Evolutionary conservation across 1,140 invertebrate genomes (phyloP), one percentile per base, ranked within the genome.

Genomic region (Heliconius himera): DNA sequence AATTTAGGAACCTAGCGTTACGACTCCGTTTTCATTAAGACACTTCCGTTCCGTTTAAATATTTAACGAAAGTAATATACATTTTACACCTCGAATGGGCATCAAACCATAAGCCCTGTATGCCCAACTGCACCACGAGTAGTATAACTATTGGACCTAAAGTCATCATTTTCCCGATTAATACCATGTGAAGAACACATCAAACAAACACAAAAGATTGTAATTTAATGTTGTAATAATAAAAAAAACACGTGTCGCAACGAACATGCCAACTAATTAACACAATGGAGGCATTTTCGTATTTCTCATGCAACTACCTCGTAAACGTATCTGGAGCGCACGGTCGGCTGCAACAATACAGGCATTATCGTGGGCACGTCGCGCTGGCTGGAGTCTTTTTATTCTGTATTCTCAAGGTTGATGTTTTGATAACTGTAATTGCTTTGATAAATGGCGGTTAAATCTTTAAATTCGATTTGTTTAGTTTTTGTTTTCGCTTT

Each of bases 341-440:
- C 72, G 84, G 82, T 66, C 72, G 84, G 81, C 26, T 13, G 78
- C 70, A 91, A 91, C 90, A 92, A 91, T 92, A 86, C 86, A 82
- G 66, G 81, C 87, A 91, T 92, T 92, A 91, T 87, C 81, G 86
- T 86, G 79, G 76, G 76, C 81, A 85, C 82, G 83, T 85, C 81
- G 79, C 82, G 74, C 82, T 84, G 84, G 84, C 81, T 84, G 84
- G 84, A 87, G 87, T 91, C 84, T 90, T 88, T 89, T 89, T 88
- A 87, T 87, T 89, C 82, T 83, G 56, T 86, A 84, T 36, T 84
- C 86, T 86, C 90, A 92, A 92, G 91, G 89, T 79, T 87, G 85
- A 89, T 88, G 87, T 89, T 90, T 90, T 92, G 90, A 92, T 84
- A 85, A 84, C 72, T 85, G 83, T 88, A 91, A 91, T 91, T 91